These are phyloP conservation scores for Drosophila obscura DNA, from an alignment of 1,140 invertebrate genomes.

Conservation along the genomic window DNA sequence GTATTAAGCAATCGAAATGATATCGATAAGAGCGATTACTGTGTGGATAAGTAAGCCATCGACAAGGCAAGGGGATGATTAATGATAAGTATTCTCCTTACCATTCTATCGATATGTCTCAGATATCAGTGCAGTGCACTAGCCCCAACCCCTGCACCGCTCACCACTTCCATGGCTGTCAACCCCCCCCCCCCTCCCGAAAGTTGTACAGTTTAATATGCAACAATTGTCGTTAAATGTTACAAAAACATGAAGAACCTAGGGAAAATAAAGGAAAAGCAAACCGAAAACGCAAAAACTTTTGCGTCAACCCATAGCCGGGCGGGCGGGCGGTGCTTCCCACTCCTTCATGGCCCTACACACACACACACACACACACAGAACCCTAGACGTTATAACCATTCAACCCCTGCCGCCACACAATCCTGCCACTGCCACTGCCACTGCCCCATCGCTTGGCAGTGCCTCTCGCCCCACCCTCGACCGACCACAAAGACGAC, in stretches of 20 bases:
- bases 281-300: slow-evolving; percentile 68
- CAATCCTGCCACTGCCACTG: not conserved
- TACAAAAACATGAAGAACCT: slow-evolving; percentile 11
- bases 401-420: not conserved
- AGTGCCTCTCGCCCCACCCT: not conserved
- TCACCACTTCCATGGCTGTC: no score
- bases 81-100: no score
- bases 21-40: no score
- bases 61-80: no score
- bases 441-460: not conserved
- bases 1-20: no score
- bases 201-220: slow-evolving; percentile 52
- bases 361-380: not conserved
- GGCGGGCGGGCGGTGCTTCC: not conserved
- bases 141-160: no score
- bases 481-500: slow-evolving; percentile 70
- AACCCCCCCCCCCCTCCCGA: no score
- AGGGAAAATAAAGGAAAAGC: slow-evolving; percentile 31
- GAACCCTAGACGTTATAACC: slow-evolving; percentile 1
- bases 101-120: no score
- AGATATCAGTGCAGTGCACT: no score
- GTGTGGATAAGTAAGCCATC: no score
- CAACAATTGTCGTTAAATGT: slow-evolving; percentile 72
- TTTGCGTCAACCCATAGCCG: slow-evolving; percentile 41
- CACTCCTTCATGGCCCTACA: not conserved